These are phyloP conservation scores for Protonibea diacanthus DNA, from an alignment of 2,797 vertebrate species.

Conservation along the genomic window DNA sequence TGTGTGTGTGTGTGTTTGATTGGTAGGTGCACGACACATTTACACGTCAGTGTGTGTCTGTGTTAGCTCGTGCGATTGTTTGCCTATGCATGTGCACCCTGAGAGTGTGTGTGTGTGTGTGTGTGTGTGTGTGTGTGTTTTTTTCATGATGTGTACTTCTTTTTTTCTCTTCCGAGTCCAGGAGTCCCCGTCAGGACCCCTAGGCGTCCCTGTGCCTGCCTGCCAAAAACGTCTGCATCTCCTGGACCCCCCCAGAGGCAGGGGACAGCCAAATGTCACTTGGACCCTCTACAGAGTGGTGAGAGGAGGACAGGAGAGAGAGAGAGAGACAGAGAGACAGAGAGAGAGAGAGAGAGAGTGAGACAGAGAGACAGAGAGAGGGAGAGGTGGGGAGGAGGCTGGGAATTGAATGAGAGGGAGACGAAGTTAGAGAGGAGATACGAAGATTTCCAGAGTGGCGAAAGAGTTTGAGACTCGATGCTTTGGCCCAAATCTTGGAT, in stretches of 20 bases:
- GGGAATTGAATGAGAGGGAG: constrained; percentile 31
- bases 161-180: constrained; percentile 79
- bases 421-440: constrained; percentile 49
- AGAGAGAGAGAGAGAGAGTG: constrained; percentile 24
- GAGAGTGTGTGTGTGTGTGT: constrained; percentile 64
- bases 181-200: constrained; percentile 81
- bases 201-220: constrained; percentile 78
- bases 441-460: background rate
- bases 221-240: constrained; percentile 84
- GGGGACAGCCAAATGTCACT: constrained; percentile 83
- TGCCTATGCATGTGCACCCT: constrained; percentile 55
- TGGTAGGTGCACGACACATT: constrained; percentile 24
- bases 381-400: constrained; percentile 3
- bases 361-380: background rate
- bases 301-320: constrained; percentile 62
- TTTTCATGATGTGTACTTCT: constrained; percentile 73
- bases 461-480: background rate
- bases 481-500: background rate
- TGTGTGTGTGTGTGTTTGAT: constrained; percentile 28
- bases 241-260: constrained; percentile 79
- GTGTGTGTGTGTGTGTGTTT: constrained; percentile 33
- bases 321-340: background rate
- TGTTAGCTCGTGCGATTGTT: constrained; percentile 44
- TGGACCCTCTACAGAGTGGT: constrained; percentile 81
- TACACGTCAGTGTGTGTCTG: constrained; percentile 41